Base-by-base conservation (phyloP, 1,140 invertebrate species). In the Atta colombica region DNA sequence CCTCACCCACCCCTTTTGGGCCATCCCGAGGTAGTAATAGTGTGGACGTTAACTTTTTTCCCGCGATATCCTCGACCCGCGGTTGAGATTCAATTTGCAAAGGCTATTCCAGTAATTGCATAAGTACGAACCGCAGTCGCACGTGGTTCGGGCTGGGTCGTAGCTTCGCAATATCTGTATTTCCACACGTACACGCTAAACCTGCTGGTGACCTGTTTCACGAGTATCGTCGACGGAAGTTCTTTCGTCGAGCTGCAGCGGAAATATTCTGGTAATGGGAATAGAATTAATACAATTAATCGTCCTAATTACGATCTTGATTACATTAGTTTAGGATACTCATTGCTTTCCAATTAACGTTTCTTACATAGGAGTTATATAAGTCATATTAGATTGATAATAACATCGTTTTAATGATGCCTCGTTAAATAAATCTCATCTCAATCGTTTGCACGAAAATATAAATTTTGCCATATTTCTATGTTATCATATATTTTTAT, bases 1-100 rank as follows among this genome's bases (percentile, higher is more conserved):
- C 51, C 65, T 28, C 58, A 12, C 25, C 60, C 72, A 75, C 28
- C 74, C 58, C 85, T 77, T 85, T 90, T 61, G 53, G 60, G n/a
- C 63, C 60, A 39, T 7, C 55, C 39, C 55, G 12, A 49, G 55
- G 12, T 60, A 31, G 55, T 84, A 88, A 86, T 87, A 85, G 71
- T 66, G 61, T 63, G 80, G 77, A 88, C 80, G 88, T 92, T 91
- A 91, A 87, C 68, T 80, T 84, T 84, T 89, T 84, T 86, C 72
- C 55, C 75, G 78, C 75, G 63, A 90, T 89, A 91, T 88, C 63
- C 68, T 51, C 72, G 35, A 66, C 31, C 31, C 65, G 72, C 51
- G 87, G 91, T 91, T 74, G 85, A 89, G 88, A 92, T 92, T 91
- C 88, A 91, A 92, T 92, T 92, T 92, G 90, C 90, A 86, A 89